Percentiles rank a stretch among this genome's conserved stretches.
Conservation (phyloP, 1,140 invertebrate species). For the Listronotus oregonensis region DNA sequence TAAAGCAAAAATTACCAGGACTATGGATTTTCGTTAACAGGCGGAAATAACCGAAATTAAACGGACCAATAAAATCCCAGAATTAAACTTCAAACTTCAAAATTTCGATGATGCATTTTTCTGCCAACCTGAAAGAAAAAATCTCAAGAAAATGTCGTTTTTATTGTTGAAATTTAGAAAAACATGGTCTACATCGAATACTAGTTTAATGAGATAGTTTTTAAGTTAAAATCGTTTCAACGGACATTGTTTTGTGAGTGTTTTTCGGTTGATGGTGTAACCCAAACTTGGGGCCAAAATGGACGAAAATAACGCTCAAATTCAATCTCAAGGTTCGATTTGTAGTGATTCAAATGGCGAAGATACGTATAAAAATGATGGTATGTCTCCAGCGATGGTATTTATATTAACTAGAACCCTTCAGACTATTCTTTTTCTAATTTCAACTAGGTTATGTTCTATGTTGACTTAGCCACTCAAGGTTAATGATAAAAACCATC, state of each 20-base stretch:
- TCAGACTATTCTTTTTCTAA: neutral
- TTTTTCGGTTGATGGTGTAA: slow-evolving; percentile 45
- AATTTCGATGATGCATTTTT: slow-evolving; percentile 45
- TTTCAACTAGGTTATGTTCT: slow-evolving; percentile 47
- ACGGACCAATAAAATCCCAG: slow-evolving; percentile 40
- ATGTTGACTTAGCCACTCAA: slow-evolving; percentile 26
- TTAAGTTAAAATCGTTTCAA: slow-evolving; percentile 14
- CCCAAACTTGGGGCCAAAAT: slow-evolving; percentile 51
- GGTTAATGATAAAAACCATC: slow-evolving; percentile 16
- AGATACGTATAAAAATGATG: slow-evolving; percentile 44
- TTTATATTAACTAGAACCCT: neutral
- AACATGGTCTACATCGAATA: slow-evolving; percentile 18
- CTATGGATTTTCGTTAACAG: neutral
- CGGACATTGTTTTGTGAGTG: slow-evolving; percentile 24
- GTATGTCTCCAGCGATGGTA: slow-evolving; percentile 34
- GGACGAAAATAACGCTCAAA: slow-evolving; percentile 52
- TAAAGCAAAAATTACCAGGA: slow-evolving; percentile 1
- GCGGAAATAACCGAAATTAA: slow-evolving; percentile 14
- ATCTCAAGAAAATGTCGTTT: slow-evolving; percentile 44
- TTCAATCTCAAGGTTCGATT: slow-evolving; percentile 48
- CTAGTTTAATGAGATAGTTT: slow-evolving; percentile 29
- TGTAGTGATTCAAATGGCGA: slow-evolving; percentile 53
- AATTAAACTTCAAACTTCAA: slow-evolving; percentile 47
- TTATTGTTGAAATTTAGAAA: slow-evolving; percentile 36
- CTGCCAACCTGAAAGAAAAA: slow-evolving; percentile 48